Base-by-base conservation (phyloP, 2,888 invertebrate genomes). In the Salpingus planirostris region DNA sequence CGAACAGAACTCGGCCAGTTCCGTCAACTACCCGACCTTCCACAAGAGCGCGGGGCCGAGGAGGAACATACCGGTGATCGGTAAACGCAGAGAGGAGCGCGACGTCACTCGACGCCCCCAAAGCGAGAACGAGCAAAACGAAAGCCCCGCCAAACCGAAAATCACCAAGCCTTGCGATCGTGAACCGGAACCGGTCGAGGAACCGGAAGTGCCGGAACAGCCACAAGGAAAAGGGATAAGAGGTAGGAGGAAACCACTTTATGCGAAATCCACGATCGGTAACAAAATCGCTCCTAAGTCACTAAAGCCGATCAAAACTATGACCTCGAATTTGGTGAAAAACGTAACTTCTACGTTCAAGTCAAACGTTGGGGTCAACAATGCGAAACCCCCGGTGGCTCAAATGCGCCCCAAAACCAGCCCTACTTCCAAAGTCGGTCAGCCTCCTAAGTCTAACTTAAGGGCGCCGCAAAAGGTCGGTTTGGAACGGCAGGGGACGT, bases 401-500 rank as follows among this genome's bases (percentile, higher is more conserved):
- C 42, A 44, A 12, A 46, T 34, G 13, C 45, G 31, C 25, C 38
- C 41, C 2, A 46, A 5, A 31, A 47, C 44, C n/a, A 49, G 47
- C 33, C 44, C 49, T 27, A 46, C 42, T 27, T 42, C 49, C 6
- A 52, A 50, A 22, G 24, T 21, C 18, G 12, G 39, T 3, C 26
- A 11, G 36, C 27, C 8, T 11, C 12, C 37, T 42, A 34, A 35
- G 28, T 13, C 44, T 39, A 25, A 37, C 5, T 6, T 6, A 8
- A 18, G 8, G 8, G 8, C 72, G 1, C 56, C 70, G 30, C 71
- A 74, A 0, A n/a, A n/a, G n/a, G n/a, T n/a, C n/a, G n/a, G n/a
- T n/a, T 59, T 85, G 18, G 84, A 85, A 44, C 73, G 92, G 14
- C 91, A 93, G 62, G 89, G 89, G 8, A 93, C 93, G 0, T 93